Base-by-base conservation (phyloP, 2,113 vertebrate species). In the Hydropotes inermis region DNA sequence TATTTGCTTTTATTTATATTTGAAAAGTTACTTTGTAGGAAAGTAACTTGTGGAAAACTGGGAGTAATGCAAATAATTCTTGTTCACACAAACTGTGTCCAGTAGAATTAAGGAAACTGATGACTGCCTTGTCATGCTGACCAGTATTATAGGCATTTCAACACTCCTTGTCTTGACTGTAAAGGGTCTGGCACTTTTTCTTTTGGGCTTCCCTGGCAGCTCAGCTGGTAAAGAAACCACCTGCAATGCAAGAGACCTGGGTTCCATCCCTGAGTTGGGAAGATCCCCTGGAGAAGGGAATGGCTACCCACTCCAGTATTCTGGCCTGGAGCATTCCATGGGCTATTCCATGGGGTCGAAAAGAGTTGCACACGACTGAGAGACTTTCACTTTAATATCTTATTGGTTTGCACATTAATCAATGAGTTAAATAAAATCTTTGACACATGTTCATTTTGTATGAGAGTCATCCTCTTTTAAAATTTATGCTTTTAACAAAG, bases 391-490 rank as follows among this genome's bases (percentile, higher is more conserved):
- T 70, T 70, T 39, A 70, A 39, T 23, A 88, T 91, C 88, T 97
- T 87, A 55, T 36, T 88, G 61, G 61, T 87, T 79, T 21, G 43
- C 25, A 50, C 70, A 92, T 39, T 85, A 61, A 43, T 84, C 64
- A 86, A 70, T 50, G 10, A 88, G 25, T 61, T 89, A 96, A 67
- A 85, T 57, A 79, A 94, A 95, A 93, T 67, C n/a, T 96, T 25
- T 78, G 58, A 87, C 57, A 47, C 6, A 10, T 36, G 21, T 52
- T 89, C 70, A 52, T 57, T 89, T 89, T 82, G 6, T 45, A 89
- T 83, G 11, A 67, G 45, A 89, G 16, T 39, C 58, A 89, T 33
- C 45, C 28, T 87, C 81, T 83, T 96, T 89, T 76, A 83, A 92
- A 89, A 33, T 76, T 7, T 78, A 84, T 17, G 50, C 36, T 89